Evolutionary conservation across 2,797 vertebrate genomes (phyloP).

Genomic region (Intellagama lesueurii): DNA sequence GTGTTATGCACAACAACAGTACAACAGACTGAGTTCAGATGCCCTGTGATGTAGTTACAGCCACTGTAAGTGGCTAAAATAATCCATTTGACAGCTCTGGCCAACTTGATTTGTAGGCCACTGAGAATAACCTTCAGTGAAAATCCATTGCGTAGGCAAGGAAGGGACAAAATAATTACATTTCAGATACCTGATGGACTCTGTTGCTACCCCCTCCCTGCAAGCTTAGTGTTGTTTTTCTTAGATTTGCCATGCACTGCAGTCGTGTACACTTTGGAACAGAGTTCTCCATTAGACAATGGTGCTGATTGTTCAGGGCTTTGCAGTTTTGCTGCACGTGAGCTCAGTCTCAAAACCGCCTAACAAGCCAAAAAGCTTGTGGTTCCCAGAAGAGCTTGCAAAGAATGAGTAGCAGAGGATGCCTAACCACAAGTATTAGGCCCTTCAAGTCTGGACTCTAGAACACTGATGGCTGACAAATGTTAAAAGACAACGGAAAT

Average conservation of each 20-base stretch:
- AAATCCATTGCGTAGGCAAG: not conserved
- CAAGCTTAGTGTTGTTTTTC: not conserved
- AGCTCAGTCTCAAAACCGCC: constrained; percentile 48
- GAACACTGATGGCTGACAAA: constrained; percentile 49
- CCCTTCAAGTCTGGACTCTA: constrained; percentile 47
- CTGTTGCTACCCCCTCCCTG: not conserved
- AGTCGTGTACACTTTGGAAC: constrained; percentile 30
- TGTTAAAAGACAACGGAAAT: constrained; percentile 54
- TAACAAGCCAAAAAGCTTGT: constrained; percentile 36
- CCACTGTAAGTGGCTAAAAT: not conserved
- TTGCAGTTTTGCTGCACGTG: constrained; percentile 41
- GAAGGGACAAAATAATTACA: not conserved
- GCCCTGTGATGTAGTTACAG: not conserved
- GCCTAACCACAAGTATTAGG: constrained; percentile 60
- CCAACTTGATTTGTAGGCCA: not conserved
- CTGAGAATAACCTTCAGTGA: not conserved
- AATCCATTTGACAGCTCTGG: not conserved
- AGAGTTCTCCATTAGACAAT: constrained; percentile 50
- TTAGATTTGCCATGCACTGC: not conserved
- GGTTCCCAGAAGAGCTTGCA: constrained; percentile 62
- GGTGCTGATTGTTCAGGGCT: constrained; percentile 38
- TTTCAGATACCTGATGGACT: not conserved
- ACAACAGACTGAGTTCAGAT: not conserved
- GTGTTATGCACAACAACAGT: not conserved
- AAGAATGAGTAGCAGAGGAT: constrained; percentile 68